Percentiles rank a stretch among this genome's conserved stretches.
Conservation (phyloP, 2,113 vertebrate genomes). For the Periophthalmodon schlosseri region DNA sequence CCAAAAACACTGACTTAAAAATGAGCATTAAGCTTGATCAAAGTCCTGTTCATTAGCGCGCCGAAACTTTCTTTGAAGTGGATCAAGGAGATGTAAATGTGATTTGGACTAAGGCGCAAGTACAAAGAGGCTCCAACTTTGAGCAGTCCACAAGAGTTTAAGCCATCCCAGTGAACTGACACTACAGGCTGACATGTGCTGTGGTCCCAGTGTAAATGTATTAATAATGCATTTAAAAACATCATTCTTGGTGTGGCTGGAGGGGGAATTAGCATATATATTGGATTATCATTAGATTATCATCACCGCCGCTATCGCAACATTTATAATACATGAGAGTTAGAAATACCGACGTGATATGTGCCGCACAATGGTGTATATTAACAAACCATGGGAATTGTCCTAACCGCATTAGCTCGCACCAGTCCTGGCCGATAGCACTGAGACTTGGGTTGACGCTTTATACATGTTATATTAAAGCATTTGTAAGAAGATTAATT, state of each 20-base stretch:
- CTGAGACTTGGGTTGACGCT: background rate
- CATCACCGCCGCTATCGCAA: constrained; percentile 22
- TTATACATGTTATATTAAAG: background rate
- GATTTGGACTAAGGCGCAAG: constrained; percentile 34
- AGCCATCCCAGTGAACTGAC: constrained; percentile 39
- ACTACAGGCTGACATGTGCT: constrained; percentile 44
- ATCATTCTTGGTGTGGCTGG: constrained; percentile 49
- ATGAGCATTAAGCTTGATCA: background rate
- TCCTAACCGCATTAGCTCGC: background rate
- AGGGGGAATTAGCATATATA: constrained; percentile 63
- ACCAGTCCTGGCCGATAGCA: background rate
- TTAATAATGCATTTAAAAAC: constrained; percentile 63
- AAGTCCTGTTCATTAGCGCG: constrained; percentile 14
- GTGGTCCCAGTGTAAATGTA: constrained; percentile 35
- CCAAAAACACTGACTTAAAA: background rate
- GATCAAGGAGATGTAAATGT: constrained; percentile 51
- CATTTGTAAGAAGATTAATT: constrained; percentile 4
- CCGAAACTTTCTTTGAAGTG: constrained; percentile 49
- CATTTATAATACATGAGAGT: constrained; percentile 43
- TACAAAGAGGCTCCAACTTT: constrained; percentile 45
- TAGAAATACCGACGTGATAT: constrained; percentile 26
- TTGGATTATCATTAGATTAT: constrained; percentile 56
- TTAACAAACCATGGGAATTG: constrained; percentile 7
- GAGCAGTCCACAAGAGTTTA: constrained; percentile 45
- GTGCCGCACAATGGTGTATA: constrained; percentile 27